Evolutionary conservation across 2,888 invertebrate species (phyloP).

Genomic region (Baccha elongata): DNA sequence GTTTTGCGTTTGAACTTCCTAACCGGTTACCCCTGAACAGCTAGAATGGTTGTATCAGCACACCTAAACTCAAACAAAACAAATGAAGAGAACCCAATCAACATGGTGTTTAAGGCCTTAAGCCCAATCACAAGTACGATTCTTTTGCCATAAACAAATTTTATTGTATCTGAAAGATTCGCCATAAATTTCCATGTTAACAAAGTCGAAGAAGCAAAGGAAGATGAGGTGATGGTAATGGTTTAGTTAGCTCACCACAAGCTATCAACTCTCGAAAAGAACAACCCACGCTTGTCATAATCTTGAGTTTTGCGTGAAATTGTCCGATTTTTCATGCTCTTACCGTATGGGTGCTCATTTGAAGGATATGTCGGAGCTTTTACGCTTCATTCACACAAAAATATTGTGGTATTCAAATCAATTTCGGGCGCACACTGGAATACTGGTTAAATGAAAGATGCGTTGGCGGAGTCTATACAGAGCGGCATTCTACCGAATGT

Average conservation of each 20-base stretch:
- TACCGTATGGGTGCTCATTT: slow-evolving; percentile 59
- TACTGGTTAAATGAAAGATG: slow-evolving; percentile 35
- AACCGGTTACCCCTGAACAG: slow-evolving; percentile 25
- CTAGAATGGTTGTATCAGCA: neutral
- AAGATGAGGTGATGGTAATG: slow-evolving; percentile 20
- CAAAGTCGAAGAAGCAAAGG: neutral
- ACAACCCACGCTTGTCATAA: slow-evolving; percentile 68
- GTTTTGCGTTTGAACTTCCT: slow-evolving; percentile 12
- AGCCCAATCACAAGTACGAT: slow-evolving; percentile 65
- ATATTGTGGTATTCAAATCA: slow-evolving; percentile 64
- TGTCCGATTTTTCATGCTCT: slow-evolving; percentile 58
- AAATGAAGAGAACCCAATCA: slow-evolving; percentile 65
- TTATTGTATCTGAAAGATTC: slow-evolving; percentile 55
- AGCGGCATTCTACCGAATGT: slow-evolving; percentile 18
- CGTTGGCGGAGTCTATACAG: slow-evolving; percentile 49
- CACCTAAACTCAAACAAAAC: neutral
- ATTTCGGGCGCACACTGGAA: slow-evolving; percentile 55
- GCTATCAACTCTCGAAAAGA: neutral
- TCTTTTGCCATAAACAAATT: slow-evolving; percentile 60
- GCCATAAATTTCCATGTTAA: slow-evolving; percentile 60
- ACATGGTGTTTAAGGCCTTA: slow-evolving; percentile 68
- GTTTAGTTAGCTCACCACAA: neutral
- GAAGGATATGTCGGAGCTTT: slow-evolving; percentile 56
- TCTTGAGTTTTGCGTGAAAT: slow-evolving; percentile 61
- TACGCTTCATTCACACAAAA: slow-evolving; percentile 31